Base-by-base conservation (phyloP, 2,888 invertebrate genomes). In the Cheilosia impressa region DNA sequence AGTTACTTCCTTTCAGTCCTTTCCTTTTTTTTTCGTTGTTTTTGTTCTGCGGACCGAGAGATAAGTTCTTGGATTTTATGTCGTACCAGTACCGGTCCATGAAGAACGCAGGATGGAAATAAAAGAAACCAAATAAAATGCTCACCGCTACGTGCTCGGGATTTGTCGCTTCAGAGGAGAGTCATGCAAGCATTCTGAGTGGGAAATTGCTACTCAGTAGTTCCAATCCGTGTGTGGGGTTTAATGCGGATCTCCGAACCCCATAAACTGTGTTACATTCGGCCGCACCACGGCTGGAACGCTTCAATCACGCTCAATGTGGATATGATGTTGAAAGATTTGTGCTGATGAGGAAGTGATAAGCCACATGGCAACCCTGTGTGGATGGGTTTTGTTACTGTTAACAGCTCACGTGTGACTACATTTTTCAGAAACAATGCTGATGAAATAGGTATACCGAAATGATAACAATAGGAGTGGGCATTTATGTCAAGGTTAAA, bases 131-230 rank as follows among this genome's bases (percentile, higher is more conserved):
- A 55, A 80, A 68, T 68, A 62, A 80, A 80, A 68, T 73, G 45
- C 68, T 47, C 45, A 60, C 34, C 62, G 47, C 45, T 79, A 80
- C 80, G 80, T 81, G 80, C 63, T 75, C 63, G 45, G 63, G 57
- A 69, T 75, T 65, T 43, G 22, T 69, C 34, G 63, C 19, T 69
- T 34, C 75, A 75, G 24, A 69, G 73, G 62, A 75, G 63, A 75
- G 57, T 63, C 80, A 69, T 81, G 75, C 63, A 63, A 76, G 58
- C 65, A 76, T 82, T 81, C 52, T 71, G 52, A 65, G 31, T 65
- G 52, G 76, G 71, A 76, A 66, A 81, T 71, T 71, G 75, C 63
- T 69, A 55, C 71, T 79, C 71, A 58, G 78, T 65, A 19, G 62
- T 57, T 47, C 2, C 9, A 47, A 2, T 53, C 24, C 47, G 65